Evolutionary conservation across 2,888 invertebrate genomes (phyloP), one percentile per base, ranked within the genome.

Genomic region (Pocota personata): DNA sequence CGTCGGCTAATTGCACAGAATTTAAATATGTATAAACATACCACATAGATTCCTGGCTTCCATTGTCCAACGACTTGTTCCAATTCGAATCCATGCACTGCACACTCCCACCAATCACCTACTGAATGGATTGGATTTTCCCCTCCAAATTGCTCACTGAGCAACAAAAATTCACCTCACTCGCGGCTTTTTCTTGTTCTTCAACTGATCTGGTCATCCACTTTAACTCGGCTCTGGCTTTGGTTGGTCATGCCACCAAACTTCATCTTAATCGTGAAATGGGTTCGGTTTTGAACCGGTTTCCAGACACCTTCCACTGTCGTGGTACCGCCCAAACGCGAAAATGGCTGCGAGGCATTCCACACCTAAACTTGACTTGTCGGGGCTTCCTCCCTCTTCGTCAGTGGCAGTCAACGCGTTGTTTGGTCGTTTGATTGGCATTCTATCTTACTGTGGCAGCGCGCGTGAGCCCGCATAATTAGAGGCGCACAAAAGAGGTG

Each of bases 311-410:
- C 69, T 71, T 80, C 52, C 43, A 66, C 30, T 46, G 71, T 27
- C 27, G 27, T 72, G 55, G 86, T 52, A 73, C 82, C 87, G 82
- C 87, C 87, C 87, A 82, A 78, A 73, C 78, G 82, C 78, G 72
- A 78, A 87, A 87, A 82, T 87, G 87, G 87, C 87, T 87, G 82
- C 87, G 64, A 78, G 87, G 82, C 82, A 87, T 72, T 86, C 66
- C n/a, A 55, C 60, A 58, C 50, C 66, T 55, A 82, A 76, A 62
- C 66, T 21, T 52, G 80, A 73, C 76, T 82, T 71, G 75, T 16
- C 21, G 69, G 57, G 14, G 58, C 71, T 84, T 58, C 60, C 75
- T 66, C 69, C 78, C 12, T 69, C 64, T 14, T 35, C 58, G 48
- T 72, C 86, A 57, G 76, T 86, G 84, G 82, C 75, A 82, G 82